Conservation (phyloP, 2,113 vertebrate genomes). For the Psammodynastes pulverulentus region DNA sequence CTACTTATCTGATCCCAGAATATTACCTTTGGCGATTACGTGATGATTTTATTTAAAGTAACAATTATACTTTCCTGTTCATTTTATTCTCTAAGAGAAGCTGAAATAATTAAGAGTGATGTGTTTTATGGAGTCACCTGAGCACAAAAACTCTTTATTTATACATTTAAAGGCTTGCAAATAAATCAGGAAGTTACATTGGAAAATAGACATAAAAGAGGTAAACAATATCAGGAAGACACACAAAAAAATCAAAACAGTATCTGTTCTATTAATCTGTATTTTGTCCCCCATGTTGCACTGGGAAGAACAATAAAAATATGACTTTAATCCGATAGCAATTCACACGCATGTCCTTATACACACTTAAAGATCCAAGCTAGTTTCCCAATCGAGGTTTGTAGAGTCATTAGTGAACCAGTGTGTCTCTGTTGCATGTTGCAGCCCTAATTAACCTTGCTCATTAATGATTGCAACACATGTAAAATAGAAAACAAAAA, state of each 20-base stretch:
- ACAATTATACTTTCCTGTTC: constrained; percentile 13
- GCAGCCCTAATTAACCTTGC: constrained; percentile 44
- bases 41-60: neutral
- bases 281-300: constrained; percentile 61
- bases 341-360: constrained; percentile 48
- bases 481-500: constrained; percentile 21
- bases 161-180: neutral
- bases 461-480: constrained; percentile 37
- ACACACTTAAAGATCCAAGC: constrained; percentile 64
- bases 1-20: neutral
- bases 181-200: neutral
- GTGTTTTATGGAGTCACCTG: neutral
- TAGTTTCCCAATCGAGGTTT: constrained; percentile 58
- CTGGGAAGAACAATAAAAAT: constrained; percentile 69
- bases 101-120: neutral
- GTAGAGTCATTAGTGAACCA: constrained; percentile 41
- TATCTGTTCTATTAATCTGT: constrained; percentile 69
- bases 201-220: constrained; percentile 45
- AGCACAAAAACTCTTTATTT: neutral
- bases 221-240: constrained; percentile 57
- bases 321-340: constrained; percentile 69
- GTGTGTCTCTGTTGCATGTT: constrained; percentile 50
- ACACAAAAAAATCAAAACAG: constrained; percentile 60
- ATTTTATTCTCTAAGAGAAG: neutral
- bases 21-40: neutral